Evolutionary conservation across 2,888 invertebrate genomes (phyloP), one percentile per base, ranked within the genome.

Genomic region (Patella caerulea): DNA sequence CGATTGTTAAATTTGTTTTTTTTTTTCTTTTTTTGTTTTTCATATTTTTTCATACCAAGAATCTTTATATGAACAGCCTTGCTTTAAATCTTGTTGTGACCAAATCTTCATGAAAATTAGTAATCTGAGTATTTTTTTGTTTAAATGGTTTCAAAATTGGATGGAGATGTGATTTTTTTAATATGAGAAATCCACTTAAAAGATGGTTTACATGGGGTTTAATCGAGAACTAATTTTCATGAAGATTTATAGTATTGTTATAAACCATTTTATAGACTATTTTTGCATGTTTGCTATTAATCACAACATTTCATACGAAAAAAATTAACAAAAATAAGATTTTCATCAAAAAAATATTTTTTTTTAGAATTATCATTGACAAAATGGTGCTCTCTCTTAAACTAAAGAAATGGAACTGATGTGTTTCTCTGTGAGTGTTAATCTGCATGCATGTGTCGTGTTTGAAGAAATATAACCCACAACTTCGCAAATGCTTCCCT

Each of bases 1-100:
- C 24, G 56, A n/a, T 54, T n/a, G 72, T 72, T 72, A 56, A 59
- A 73, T 73, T 54, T 70, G 70, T 34, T 72, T 12, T 59, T 65
- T 76, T 72, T 65, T 65, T 59, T n/a, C 45, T 72, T 17, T 24
- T 69, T 54, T 52, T 72, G 19, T 29, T 19, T 65, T 65, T 65
- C 65, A 65, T 65, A 65, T 65, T 65, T 65, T 65, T 65, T 24
- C 19, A 19, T 24, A 65, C 19, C 65, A 24, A 19, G 24, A 65
- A 65, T 45, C 45, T 45, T 45, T 45, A 45, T 45, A 45, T 45
- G 24, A 65, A 65, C 24, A 65, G 65, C 65, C 65, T 65, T 65
- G 65, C 65, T 65, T 65, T 24, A 24, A 65, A 65, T 12, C 19
- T 65, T 65, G 65, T 65, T 65, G 65, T 65, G 19, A 65, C 19